Conservation (phyloP, 2,888 invertebrate species). For the Xestia xanthographa region DNA sequence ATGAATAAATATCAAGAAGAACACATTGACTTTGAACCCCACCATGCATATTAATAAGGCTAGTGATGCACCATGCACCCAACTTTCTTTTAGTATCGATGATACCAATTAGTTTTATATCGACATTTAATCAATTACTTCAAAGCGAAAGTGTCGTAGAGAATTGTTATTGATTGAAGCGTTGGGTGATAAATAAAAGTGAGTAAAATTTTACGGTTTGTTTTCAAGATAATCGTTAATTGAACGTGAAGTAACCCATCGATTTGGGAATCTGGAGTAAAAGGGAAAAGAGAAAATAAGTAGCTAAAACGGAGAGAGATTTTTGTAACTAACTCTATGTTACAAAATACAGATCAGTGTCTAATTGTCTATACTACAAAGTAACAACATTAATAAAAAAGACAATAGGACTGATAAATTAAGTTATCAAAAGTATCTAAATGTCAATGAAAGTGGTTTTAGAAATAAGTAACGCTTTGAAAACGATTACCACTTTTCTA, state of each 20-base stretch:
- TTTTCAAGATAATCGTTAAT: slow-evolving; percentile 40
- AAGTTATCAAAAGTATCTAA: too few species aligned
- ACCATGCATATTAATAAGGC: slow-evolving; percentile 55
- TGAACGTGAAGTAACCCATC: slow-evolving; percentile 44
- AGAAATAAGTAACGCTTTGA: not conserved
- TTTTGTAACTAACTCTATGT: not conserved
- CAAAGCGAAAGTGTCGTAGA: slow-evolving; percentile 58
- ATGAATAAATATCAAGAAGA: slow-evolving; percentile 66
- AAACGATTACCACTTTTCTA: not conserved
- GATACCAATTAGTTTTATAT: slow-evolving; percentile 45
- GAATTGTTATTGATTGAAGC: slow-evolving; percentile 50
- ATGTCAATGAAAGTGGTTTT: not conserved
- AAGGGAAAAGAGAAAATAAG: slow-evolving; percentile 45
- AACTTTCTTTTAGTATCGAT: slow-evolving; percentile 62
- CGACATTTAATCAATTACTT: slow-evolving; percentile 50
- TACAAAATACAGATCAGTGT: not conserved
- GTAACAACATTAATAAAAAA: not conserved
- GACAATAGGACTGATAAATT: too few species aligned
- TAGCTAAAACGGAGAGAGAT: not conserved
- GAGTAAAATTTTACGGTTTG: slow-evolving; percentile 50
- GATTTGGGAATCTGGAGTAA: slow-evolving; percentile 42
- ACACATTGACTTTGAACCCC: slow-evolving; percentile 46
- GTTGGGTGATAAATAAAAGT: slow-evolving; percentile 53
- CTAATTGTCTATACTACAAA: not conserved
- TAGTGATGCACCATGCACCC: slow-evolving; percentile 62